Evolutionary conservation across 2,113 vertebrate genomes (phyloP), one percentile per base, ranked within the genome.

Genomic region (Fulmarus glacialis): DNA sequence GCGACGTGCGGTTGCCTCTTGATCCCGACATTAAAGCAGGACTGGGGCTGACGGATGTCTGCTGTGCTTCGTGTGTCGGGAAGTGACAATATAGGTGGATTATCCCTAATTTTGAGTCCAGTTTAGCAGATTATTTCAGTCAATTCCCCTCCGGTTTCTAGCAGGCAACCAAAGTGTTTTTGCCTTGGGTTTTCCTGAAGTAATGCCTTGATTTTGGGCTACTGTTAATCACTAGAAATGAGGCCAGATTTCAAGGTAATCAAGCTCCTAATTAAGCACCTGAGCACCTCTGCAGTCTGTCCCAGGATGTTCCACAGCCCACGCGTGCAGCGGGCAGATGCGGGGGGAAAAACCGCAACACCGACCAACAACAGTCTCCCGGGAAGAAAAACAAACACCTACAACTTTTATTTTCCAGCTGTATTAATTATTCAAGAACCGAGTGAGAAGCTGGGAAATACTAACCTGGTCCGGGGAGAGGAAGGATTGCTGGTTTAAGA

Each of bases 1-100:
- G 1, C 0, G 0, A 10, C 1, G 26, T 0, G 24, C 5, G 1
- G 13, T 4, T 14, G 0, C 15, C 43, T 30, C 43, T 36, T 6
- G 32, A 56, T 48, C 15, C 59, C 0, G 0, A 1, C 2, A 26
- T 10, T 21, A 63, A 18, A 32, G 43, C 53, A 32, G 63, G 36
- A 6, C 1, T 0, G 0, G 42, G 38, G 26, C 27, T 89, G 81
- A 6, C 4, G 66, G 50, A 5, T 12, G 6, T 29, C 42, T 47
- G 38, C 73, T 52, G 48, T 26, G 52, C 53, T 27, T 66, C 52
- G 0, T 1, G 42, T 29, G 50, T 30, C 6, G 1, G n/a, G 18
- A 45, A 27, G 20, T 3, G 36, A 43, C 60, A 20, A 15, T 2
- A 16, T 1, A 20, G 18, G 3, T 18, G 27, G 59, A 13, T 58